Evolutionary conservation across 2,797 vertebrate genomes (phyloP), one percentile per base, ranked within the genome.

Genomic region (Dipus sagitta): DNA sequence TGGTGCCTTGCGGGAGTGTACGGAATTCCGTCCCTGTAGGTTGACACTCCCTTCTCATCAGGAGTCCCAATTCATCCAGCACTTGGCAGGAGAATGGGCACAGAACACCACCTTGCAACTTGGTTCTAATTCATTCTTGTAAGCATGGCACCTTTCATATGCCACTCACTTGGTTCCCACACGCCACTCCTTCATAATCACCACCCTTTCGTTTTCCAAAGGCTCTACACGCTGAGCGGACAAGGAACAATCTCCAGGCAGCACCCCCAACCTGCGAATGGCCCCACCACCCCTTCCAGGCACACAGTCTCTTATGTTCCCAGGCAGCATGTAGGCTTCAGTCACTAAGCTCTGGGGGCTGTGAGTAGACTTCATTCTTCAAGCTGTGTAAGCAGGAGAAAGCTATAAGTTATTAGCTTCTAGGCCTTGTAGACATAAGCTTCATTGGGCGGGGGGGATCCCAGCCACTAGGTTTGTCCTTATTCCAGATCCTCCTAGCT

Each of bases 1-100:
- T 92, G 91, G 96, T 97, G 94, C 96, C 94, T 95, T 86, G 96
- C 96, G 3, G 60, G 93, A 96, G 97, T 97, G 89, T 90, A 96
- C 95, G 94, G 96, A 93, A 96, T 96, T 95, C 94, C 80, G 92
- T 97, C 93, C 85, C 80, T 96, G 87, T 77, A 95, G 47, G 94
- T 96, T 97, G 96, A 93, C 67, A 93, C 86, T 95, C 77, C 91
- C 86, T 92, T 97, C 82, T 96, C 96, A 93, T 97, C 93, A 92
- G 2, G 12, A 75, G n/a, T 72, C 74, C 79, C 82, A 42, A 26
- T 26, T 81, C 85, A 93, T 88, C 85, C 26, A n/a, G 12, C 23
- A 42, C 70, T 65, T 94, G 62, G 88, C 74, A 68, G 86, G 72
- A 97, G 23, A 97, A 96, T 79, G 65, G 64, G 83, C 86, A 95